Conservation (phyloP, 2,113 vertebrate genomes). For the Oryzias javanicus region DNA sequence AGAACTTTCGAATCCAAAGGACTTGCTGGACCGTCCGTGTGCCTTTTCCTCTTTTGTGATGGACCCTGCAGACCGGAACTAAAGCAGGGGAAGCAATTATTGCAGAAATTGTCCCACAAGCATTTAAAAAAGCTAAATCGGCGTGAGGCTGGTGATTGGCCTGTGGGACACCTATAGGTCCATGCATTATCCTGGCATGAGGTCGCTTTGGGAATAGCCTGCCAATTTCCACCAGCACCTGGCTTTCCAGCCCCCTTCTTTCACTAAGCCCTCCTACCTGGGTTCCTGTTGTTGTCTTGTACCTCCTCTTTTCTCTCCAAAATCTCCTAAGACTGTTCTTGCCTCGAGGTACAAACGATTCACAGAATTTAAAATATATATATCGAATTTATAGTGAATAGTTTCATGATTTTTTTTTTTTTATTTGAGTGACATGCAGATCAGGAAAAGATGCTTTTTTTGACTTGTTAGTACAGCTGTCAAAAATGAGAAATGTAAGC, state of each 20-base stretch:
- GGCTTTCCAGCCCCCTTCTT: constrained; percentile 79
- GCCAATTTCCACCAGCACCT: constrained; percentile 88
- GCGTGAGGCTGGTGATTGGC: constrained; percentile 89
- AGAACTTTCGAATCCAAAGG: constrained; percentile 23
- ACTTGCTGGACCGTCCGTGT: constrained; percentile 44
- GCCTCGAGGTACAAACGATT: constrained; percentile 41
- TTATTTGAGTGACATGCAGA: neutral
- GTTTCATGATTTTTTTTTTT: too few species aligned
- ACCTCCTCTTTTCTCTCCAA: constrained; percentile 39
- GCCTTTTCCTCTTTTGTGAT: constrained; percentile 55
- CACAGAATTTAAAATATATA: constrained; percentile 10
- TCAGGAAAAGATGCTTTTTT: constrained; percentile 29
- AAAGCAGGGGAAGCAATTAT: constrained; percentile 86
- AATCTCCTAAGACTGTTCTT: constrained; percentile 23
- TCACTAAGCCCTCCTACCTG: constrained; percentile 87
- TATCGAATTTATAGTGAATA: too few species aligned
- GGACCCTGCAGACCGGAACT: constrained; percentile 64
- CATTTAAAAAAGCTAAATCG: constrained; percentile 89
- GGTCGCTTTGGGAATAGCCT: constrained; percentile 85
- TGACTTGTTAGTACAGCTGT: constrained; percentile 1
- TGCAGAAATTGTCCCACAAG: constrained; percentile 86
- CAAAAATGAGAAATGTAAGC: neutral
- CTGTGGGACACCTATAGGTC: constrained; percentile 90
- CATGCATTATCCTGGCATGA: constrained; percentile 91
- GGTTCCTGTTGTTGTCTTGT: constrained; percentile 72